phyloP scores from a whole-genome alignment of 2,888 invertebrate species.

The Lasioglossum oenotherae region DNA sequence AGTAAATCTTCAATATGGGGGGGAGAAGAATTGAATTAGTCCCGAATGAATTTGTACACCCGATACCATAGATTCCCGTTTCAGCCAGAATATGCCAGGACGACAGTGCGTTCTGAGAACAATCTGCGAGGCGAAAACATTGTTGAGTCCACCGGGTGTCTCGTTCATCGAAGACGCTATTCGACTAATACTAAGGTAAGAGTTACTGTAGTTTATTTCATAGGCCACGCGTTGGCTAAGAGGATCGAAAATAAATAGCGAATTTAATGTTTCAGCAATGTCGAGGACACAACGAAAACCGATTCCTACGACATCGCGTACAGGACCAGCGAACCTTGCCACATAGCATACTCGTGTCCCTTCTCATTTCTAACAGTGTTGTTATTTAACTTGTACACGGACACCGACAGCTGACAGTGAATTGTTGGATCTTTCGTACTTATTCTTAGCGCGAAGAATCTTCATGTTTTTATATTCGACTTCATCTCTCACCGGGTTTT shows the following conservation, averaged over 20 bases:
- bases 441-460: not conserved
- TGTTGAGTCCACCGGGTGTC: slow-evolving; percentile 86
- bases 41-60: not conserved
- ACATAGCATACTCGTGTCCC: slow-evolving; percentile 77
- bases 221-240: not conserved
- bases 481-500: not conserved
- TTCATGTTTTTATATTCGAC: not conserved
- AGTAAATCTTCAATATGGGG: no score
- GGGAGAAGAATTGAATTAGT: not conserved
- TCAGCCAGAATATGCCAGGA: slow-evolving; percentile 88
- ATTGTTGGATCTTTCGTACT: not conserved
- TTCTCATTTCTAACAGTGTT: slow-evolving; percentile 79
- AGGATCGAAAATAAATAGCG: not conserved
- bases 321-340: slow-evolving; percentile 71
- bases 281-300: slow-evolving; percentile 57
- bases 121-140: slow-evolving; percentile 88
- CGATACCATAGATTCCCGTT: slow-evolving; percentile 68
- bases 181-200: slow-evolving; percentile 87
- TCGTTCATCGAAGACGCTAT: slow-evolving; percentile 89
- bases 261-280: slow-evolving; percentile 70
- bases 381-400: slow-evolving; percentile 61
- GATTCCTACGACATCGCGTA: slow-evolving; percentile 80
- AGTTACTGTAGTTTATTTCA: not conserved
- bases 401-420: slow-evolving; percentile 39
- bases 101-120: slow-evolving; percentile 88